Evolutionary conservation across 2,888 invertebrate genomes (phyloP).

Genomic region (Hedychridium roseum): DNA sequence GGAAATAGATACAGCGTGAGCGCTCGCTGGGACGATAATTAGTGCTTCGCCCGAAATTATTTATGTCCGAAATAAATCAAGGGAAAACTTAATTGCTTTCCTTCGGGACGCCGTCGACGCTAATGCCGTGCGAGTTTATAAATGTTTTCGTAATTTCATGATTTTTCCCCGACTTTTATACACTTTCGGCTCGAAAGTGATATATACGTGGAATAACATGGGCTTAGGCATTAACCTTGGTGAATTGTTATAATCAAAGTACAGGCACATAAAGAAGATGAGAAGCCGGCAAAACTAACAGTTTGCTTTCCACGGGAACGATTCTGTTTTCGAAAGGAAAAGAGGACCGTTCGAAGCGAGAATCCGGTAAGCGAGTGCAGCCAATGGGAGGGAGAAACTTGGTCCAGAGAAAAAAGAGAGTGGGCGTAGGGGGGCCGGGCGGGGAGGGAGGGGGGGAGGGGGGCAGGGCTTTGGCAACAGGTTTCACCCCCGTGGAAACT

Average conservation of each 20-base stretch:
- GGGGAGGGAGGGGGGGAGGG: slow-evolving; percentile 28
- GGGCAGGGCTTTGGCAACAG: slow-evolving; percentile 54
- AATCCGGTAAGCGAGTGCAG: not conserved
- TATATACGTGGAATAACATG: too few species aligned
- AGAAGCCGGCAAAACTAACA: too few species aligned
- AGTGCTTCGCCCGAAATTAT: slow-evolving; percentile 61
- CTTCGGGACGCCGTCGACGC: too few species aligned
- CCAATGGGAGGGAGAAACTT: not conserved
- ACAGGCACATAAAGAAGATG: too few species aligned
- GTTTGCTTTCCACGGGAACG: slow-evolving; percentile 37
- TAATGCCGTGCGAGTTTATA: not conserved
- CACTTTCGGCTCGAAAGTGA: too few species aligned
- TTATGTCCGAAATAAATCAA: slow-evolving; percentile 60
- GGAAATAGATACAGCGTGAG: slow-evolving; percentile 41
- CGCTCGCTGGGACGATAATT: slow-evolving; percentile 56
- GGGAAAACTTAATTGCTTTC: slow-evolving; percentile 58
- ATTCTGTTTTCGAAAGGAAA: slow-evolving; percentile 35
- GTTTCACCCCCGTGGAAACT: slow-evolving; percentile 52
- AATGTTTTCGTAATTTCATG: not conserved
- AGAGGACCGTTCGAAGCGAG: slow-evolving; percentile 14
- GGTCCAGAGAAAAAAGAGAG: too few species aligned
- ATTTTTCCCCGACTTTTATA: not conserved
- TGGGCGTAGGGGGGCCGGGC: slow-evolving; percentile 15
- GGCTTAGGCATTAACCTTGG: too few species aligned
- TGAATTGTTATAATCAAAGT: too few species aligned